Evolutionary conservation across 2,113 vertebrate genomes (phyloP).

Genomic region (Salvelinus sp.): DNA sequence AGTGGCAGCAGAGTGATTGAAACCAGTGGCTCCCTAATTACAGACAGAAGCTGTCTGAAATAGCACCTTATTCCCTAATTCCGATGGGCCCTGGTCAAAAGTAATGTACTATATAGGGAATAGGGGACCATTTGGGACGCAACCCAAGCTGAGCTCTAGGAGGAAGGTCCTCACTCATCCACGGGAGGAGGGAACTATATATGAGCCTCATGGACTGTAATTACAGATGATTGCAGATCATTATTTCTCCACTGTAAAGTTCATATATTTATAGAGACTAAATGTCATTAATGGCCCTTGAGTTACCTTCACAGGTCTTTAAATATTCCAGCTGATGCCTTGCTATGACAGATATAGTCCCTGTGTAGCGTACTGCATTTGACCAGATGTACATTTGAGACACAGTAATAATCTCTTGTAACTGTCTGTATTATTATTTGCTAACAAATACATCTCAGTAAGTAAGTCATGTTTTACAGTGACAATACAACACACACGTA

Average conservation of each 20-base stretch:
- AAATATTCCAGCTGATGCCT: neutral
- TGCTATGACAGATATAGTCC: neutral
- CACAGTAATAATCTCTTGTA: too few species aligned
- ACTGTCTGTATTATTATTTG: too few species aligned
- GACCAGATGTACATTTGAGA: too few species aligned
- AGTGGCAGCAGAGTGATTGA: slow-evolving; percentile 83
- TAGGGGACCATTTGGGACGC: too few species aligned
- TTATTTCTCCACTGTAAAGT: slow-evolving; percentile 30
- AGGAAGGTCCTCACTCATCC: slow-evolving; percentile 28
- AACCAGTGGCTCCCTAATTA: slow-evolving; percentile 80
- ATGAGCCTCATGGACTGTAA: slow-evolving; percentile 23
- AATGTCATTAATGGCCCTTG: slow-evolving; percentile 40
- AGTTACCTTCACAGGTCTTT: slow-evolving; percentile 19
- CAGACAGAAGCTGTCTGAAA: slow-evolving; percentile 14
- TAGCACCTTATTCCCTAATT: too few species aligned
- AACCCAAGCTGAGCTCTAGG: slow-evolving; percentile 9
- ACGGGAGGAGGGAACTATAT: slow-evolving; percentile 37
- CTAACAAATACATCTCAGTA: too few species aligned
- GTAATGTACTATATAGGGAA: too few species aligned
- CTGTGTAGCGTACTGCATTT: too few species aligned
- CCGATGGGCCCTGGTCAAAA: too few species aligned
- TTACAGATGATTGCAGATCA: slow-evolving; percentile 11
- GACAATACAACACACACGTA: too few species aligned
- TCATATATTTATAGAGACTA: slow-evolving; percentile 32
- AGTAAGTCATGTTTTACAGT: too few species aligned